Percentiles rank a stretch among this genome's conserved stretches.
Conservation (phyloP, 2,113 vertebrate genomes). For the Perca schrenkii region DNA sequence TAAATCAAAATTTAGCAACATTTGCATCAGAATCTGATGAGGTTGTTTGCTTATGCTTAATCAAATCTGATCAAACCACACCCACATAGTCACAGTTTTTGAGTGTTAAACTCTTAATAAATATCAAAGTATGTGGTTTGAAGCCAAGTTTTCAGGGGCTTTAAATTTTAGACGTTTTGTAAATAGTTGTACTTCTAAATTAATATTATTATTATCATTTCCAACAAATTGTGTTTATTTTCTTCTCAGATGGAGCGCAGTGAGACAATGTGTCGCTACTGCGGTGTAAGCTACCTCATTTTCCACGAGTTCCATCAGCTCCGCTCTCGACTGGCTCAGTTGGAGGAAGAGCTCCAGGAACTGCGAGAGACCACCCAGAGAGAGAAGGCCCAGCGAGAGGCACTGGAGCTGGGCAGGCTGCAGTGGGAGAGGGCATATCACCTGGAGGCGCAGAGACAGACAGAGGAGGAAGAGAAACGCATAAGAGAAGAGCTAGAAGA, state of each 20-base stretch:
- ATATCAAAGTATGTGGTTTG: not conserved
- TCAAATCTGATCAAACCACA: not conserved
- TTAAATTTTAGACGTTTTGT: not conserved
- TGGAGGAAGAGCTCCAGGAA: slow-evolving; percentile 87
- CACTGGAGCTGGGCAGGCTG: slow-evolving; percentile 80
- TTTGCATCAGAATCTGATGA: not conserved
- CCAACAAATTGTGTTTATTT: slow-evolving; percentile 25
- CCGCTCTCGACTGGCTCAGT: slow-evolving; percentile 85
- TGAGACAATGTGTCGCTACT: slow-evolving; percentile 91
- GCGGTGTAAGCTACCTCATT: slow-evolving; percentile 93
- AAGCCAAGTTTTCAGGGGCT: not conserved
- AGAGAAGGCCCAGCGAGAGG: slow-evolving; percentile 85
- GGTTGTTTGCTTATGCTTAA: not conserved
- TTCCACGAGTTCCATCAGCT: slow-evolving; percentile 91
- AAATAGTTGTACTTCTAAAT: not conserved
- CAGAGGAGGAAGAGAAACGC: slow-evolving; percentile 78
- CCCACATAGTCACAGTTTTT: not conserved
- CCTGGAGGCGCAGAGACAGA: slow-evolving; percentile 76
- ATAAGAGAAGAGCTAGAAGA: slow-evolving; percentile 82
- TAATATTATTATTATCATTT: not conserved
- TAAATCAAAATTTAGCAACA: not conserved
- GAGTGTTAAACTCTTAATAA: not conserved
- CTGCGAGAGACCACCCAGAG: slow-evolving; percentile 82
- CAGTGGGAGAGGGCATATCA: slow-evolving; percentile 79
- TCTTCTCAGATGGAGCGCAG: slow-evolving; percentile 80